Evolutionary conservation across 2,797 vertebrate genomes (phyloP).

Genomic region (Channallabes apus): DNA sequence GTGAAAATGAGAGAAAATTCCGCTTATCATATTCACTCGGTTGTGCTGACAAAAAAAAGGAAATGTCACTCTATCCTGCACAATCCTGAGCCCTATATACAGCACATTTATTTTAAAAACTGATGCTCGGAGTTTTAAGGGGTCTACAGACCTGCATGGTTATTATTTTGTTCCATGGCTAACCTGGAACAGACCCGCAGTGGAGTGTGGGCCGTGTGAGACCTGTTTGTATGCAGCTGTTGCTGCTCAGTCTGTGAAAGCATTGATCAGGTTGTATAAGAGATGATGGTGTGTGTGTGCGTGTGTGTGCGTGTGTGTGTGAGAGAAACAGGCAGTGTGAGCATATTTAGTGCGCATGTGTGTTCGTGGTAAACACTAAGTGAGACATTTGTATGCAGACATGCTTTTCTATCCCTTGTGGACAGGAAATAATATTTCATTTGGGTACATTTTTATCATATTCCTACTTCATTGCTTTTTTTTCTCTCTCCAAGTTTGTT

Average conservation of each 20-base stretch:
- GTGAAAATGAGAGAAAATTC: no score
- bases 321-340: not conserved
- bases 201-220: not conserved
- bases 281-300: slow-evolving; percentile 9
- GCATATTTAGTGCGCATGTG: slow-evolving; percentile 2
- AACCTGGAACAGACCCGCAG: not conserved
- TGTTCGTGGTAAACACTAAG: not conserved
- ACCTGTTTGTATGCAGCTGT: slow-evolving; percentile 33
- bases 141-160: not conserved
- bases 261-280: slow-evolving; percentile 29
- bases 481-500: slow-evolving; percentile 17
- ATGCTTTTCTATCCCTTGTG: not conserved
- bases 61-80: no score
- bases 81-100: no score
- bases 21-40: no score
- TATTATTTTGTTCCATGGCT: not conserved
- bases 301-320: slow-evolving; percentile 10
- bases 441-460: not conserved
- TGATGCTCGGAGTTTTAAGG: no score
- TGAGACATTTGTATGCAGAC: not conserved
- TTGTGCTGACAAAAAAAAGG: no score
- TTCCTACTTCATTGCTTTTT: not conserved
- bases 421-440: not conserved
- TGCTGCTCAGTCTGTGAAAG: slow-evolving; percentile 13
- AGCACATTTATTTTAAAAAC: no score